These are phyloP conservation scores for Kryptolebias marmoratus DNA, from an alignment of 2,113 vertebrate genomes.

Conservation along the genomic window DNA sequence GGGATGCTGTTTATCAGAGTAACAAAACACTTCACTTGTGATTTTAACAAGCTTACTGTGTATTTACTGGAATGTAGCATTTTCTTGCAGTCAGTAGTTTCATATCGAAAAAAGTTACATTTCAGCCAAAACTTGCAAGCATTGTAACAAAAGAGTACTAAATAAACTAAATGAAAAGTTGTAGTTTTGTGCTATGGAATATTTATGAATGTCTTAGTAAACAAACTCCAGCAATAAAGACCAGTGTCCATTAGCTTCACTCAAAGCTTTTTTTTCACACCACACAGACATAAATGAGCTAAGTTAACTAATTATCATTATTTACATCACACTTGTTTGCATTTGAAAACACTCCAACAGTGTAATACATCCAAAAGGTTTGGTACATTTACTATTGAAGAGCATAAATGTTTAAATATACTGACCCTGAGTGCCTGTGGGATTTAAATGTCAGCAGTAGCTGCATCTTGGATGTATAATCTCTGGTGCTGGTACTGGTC, in stretches of 20 bases:
- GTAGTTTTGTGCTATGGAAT: not conserved
- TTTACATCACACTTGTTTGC: not conserved
- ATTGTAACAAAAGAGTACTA: not conserved
- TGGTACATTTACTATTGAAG: not conserved
- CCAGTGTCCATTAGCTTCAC: not conserved
- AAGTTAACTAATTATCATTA: not conserved
- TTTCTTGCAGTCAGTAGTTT: not conserved
- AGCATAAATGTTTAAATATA: conserved; percentile 1
- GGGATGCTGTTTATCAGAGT: too few relatives aligned
- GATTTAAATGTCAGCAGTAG: not conserved
- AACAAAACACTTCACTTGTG: too few relatives aligned
- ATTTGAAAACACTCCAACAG: not conserved
- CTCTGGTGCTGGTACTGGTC: not conserved
- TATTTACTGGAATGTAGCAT: not conserved
- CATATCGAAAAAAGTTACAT: not conserved
- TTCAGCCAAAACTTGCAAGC: not conserved
- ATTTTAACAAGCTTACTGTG: too few relatives aligned
- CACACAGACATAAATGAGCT: not conserved
- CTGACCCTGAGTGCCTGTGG: not conserved
- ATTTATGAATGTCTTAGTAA: not conserved
- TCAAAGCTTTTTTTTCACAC: not conserved
- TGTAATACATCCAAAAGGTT: too few relatives aligned
- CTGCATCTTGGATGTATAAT: not conserved
- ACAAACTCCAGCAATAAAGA: not conserved
- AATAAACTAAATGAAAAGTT: not conserved